Percentiles rank a stretch among this genome's conserved stretches.
Evolutionary conservation across 1,140 invertebrate genomes (phyloP).

Genomic region (Lepidurus apus): DNA sequence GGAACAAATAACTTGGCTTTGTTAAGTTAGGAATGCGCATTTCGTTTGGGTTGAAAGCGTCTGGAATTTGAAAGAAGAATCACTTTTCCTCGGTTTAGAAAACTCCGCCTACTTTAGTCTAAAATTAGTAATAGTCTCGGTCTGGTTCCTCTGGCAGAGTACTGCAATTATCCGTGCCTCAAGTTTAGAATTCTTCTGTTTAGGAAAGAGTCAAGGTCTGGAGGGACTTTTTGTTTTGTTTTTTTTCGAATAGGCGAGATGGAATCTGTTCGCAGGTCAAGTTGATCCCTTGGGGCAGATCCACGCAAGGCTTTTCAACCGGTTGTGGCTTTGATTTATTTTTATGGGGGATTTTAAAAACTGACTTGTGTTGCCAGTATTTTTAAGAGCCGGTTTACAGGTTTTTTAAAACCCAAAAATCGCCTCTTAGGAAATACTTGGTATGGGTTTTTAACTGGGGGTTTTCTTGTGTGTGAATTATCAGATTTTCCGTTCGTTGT

Average conservation of each 20-base stretch:
- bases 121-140: no score
- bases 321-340: background rate
- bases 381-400: constrained; percentile 1
- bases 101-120: no score
- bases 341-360: background rate
- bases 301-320: background rate
- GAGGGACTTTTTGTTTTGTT: background rate
- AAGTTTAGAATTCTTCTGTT: background rate
- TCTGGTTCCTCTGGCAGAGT: no score
- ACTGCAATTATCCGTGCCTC: no score
- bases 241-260: background rate
- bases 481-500: background rate
- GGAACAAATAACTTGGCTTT: no score
- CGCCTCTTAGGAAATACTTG: background rate
- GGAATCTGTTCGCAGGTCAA: background rate
- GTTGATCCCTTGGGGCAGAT: background rate
- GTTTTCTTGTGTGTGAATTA: background rate
- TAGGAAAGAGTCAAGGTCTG: background rate
- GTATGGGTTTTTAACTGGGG: background rate
- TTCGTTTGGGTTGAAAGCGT: no score
- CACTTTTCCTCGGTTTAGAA: no score
- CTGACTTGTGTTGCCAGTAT: background rate
- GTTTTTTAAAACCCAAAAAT: background rate
- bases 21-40: no score
- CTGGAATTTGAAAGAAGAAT: no score